These are phyloP conservation scores for Cantharis flavilabris DNA, from an alignment of 2,888 invertebrate genomes.

Conservation along the genomic window DNA sequence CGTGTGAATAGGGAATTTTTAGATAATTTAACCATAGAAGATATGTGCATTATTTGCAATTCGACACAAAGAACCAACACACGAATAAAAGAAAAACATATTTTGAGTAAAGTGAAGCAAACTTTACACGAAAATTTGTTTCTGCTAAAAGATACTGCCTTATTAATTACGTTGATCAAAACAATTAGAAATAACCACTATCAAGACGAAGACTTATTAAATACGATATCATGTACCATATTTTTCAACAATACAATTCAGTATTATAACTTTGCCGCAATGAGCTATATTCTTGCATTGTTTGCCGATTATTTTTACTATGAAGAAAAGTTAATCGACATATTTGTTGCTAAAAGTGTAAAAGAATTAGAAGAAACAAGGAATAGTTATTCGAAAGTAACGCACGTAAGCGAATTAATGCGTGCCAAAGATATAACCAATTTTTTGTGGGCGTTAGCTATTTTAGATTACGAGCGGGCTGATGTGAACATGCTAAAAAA, in stretches of 20 bases:
- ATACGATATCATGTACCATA: conserved; percentile 49
- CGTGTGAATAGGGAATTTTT: conserved; percentile 36
- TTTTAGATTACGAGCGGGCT: conserved; percentile 44
- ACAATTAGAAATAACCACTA: conserved; percentile 51
- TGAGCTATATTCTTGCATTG: conserved; percentile 53
- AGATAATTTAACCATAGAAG: conserved; percentile 45
- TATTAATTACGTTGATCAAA: conserved; percentile 54
- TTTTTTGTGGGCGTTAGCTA: conserved; percentile 54
- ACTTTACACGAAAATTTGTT: conserved; percentile 49
- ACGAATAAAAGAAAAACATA: conserved; percentile 43
- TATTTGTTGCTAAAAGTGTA: conserved; percentile 45
- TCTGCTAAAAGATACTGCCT: conserved; percentile 49
- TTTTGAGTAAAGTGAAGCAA: conserved; percentile 45
- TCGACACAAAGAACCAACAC: conserved; percentile 53
- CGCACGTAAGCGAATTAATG: conserved; percentile 37
- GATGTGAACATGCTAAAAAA: conserved; percentile 39
- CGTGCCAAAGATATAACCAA: conserved; percentile 56
- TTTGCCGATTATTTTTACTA: conserved; percentile 53
- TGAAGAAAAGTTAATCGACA: conserved; percentile 45
- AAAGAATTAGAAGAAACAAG: conserved; percentile 39
- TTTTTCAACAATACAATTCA: conserved; percentile 49
- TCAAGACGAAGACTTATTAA: conserved; percentile 50
- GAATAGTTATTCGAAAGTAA: conserved; percentile 29
- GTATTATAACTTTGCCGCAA: conserved; percentile 48
- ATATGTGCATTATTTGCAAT: conserved; percentile 52